Evolutionary conservation across 2,113 vertebrate genomes (phyloP).

Genomic region (Dolichallabes microphthalmus): DNA sequence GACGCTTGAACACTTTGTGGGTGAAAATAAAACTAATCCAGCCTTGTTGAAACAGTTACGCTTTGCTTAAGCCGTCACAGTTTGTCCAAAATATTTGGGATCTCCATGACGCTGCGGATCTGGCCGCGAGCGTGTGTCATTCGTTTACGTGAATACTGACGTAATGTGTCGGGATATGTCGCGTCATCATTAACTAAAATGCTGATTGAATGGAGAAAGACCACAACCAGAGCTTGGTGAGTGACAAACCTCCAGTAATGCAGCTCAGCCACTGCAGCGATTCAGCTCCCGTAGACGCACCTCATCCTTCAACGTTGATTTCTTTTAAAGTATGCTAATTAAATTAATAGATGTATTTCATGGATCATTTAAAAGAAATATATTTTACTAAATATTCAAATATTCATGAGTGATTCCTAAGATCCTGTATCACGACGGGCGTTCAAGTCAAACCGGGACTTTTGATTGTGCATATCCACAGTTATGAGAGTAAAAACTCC

Average conservation of each 20-base stretch:
- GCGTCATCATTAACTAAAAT: background rate
- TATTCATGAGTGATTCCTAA: background rate
- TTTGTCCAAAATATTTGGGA: background rate
- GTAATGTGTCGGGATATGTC: background rate
- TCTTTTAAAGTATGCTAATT: background rate
- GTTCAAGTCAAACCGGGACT: too few species aligned
- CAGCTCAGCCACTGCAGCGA: background rate
- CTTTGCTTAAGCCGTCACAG: background rate
- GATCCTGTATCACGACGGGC: background rate
- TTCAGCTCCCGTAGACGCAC: background rate
- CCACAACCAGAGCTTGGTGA: background rate
- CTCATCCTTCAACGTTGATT: background rate
- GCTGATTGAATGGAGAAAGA: background rate
- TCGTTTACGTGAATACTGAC: background rate
- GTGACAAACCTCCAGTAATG: background rate
- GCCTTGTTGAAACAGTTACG: background rate
- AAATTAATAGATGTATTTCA: background rate
- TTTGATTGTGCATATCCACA: too few species aligned
- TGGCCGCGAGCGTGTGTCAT: background rate
- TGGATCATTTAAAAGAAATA: background rate
- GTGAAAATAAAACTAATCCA: slow-evolving; percentile 13
- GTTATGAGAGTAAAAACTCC: too few species aligned
- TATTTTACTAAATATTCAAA: background rate
- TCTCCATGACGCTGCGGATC: slow-evolving; percentile 4
- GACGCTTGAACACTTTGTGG: slow-evolving; percentile 2